Evolutionary conservation across 2,888 invertebrate genomes (phyloP), one percentile per base, ranked within the genome.

Genomic region (Schizotus pectinicornis): DNA sequence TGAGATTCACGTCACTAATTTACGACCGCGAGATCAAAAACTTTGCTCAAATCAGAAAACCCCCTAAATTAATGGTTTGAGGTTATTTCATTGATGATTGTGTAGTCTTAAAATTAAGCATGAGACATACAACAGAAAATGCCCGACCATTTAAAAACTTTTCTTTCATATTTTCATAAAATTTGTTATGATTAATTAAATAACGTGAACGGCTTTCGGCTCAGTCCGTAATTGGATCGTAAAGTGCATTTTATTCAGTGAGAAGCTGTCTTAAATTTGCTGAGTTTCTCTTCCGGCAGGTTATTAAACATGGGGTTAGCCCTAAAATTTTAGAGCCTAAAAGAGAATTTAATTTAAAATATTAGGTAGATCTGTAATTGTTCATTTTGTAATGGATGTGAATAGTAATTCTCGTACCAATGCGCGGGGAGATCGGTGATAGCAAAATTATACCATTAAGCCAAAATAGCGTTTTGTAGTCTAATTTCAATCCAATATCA

Each of bases 401-500:
- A 5, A 3, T 22, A 43, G 37, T 53, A 53, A 53, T 53, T 45
- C 53, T 32, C 53, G 45, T 53, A 53, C 43, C 52, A 45, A 45
- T 52, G 33, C 37, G 43, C 37, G 32, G n/a, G 32, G 50, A 41
- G 50, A 49, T 6, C 30, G 38, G 30, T 34, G 41, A 50, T 32
- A 37, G 13, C 22, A 45, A 53, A 53, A 53, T 46, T 53, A 38
- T 53, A 53, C 53, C 22, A 53, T 53, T 53, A 53, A 53, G 45
- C 53, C 45, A 53, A 36, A 53, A 53, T 56, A 38, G 46, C 52
- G 49, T 49, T 59, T 54, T 59, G 54, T 59, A 45, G 50, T 59
- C 49, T 59, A 59, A 54, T 59, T 59, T 54, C 52, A 50, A 45
- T 54, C 50, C 39, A 38, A 59, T 59, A 54, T 59, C 59, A 50